Evolutionary conservation across 2,888 invertebrate species (phyloP), one percentile per base, ranked within the genome.

Genomic region (Diadegma fenestrale): DNA sequence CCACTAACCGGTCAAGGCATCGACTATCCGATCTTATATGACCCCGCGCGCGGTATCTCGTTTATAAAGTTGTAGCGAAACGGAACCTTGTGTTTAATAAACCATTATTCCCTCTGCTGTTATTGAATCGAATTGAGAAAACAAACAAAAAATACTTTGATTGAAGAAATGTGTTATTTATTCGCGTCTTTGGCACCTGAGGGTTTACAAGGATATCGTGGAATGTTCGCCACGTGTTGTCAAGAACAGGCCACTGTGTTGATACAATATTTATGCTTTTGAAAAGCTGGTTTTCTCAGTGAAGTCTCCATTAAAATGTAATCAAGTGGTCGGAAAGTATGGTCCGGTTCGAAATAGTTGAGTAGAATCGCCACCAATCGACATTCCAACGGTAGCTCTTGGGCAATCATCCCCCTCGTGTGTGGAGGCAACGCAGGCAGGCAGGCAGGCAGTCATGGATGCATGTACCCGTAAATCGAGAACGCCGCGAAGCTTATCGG

Each of bases 391-490:
- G 79, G 85, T 85, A 82, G 82, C 80, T 33, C 82, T 63, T 43
- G 30, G 80, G 77, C 80, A 80, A 85, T 82, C 85, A 82, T 82
- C 82, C 85, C 79, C 85, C 75, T 76, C 76, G 66, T 54, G 45
- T 73, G 73, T 68, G 58, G 61, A 75, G 66, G 61, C 84, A 66
- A 69, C 61, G 63, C 72, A 69, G 68, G 63, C 68, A 64, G 54
- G 54, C 54, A 54, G 54, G 54, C 54, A 58, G 54, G 54, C 54
- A 58, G 48, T 71, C 82, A 68, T 82, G 76, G 76, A 73, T 75
- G 45, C 79, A 71, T 87, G 86, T 87, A 86, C 82, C 85, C 51
- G 85, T 85, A 87, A 87, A 88, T 85, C 84, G 81, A 85, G 80
- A 71, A 82, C 71, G 82, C 84, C 73, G 64, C 71, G 73, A 80